phyloP scores from a whole-genome alignment of 2,797 vertebrate genomes.

The Salmo trutta region DNA sequence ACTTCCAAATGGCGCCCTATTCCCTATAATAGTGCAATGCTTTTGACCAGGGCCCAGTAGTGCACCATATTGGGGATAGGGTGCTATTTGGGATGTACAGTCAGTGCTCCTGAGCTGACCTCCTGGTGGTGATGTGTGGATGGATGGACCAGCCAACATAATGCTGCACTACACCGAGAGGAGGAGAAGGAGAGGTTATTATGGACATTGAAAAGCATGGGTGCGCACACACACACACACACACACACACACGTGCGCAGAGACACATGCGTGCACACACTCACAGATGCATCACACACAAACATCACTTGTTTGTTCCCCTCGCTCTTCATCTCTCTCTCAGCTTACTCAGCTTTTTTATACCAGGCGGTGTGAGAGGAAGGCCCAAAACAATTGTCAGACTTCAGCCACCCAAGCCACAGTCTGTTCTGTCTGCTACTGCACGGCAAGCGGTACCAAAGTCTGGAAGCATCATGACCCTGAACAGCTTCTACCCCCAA shows the following conservation, averaged over 20 bases:
- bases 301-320: neutral
- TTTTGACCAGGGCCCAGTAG: too few relatives aligned
- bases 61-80: too few relatives aligned
- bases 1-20: too few relatives aligned
- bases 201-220: neutral
- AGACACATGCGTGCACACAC: constrained; percentile 25
- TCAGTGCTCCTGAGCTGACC: neutral
- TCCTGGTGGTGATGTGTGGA: constrained; percentile 7
- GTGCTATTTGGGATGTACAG: neutral
- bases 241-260: constrained; percentile 3
- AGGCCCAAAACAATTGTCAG: too few relatives aligned
- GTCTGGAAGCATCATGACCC: too few relatives aligned
- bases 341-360: neutral
- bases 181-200: neutral
- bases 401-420: too few relatives aligned
- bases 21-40: too few relatives aligned
- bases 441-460: too few relatives aligned
- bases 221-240: constrained; percentile 4
- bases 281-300: neutral
- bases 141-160: neutral
- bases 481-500: too few relatives aligned
- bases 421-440: too few relatives aligned
- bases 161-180: neutral
- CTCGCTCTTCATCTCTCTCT: neutral
- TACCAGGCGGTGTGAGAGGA: neutral